A percentile compares a stretch with the other conserved stretches of the same genome.
phyloP scores from a whole-genome alignment of 2,797 vertebrate genomes.

The Lepidocolaptes lacrymiger region DNA sequence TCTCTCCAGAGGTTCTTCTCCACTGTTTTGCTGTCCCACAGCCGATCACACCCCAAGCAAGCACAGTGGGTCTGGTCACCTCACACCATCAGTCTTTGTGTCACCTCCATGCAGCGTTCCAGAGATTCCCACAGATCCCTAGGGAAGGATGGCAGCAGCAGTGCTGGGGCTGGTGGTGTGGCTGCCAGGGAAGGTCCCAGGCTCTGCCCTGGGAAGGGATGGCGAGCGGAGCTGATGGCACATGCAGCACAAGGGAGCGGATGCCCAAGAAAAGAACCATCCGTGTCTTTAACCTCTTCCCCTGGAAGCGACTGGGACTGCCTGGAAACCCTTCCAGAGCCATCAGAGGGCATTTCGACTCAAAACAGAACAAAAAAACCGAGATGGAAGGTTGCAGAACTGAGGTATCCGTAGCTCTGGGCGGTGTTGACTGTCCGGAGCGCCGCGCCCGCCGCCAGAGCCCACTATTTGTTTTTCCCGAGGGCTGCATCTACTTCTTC shows the following conservation, averaged over 20 bases:
- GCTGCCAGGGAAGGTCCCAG: neutral
- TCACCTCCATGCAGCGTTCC: neutral
- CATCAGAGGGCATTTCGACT: slow-evolving; percentile 61
- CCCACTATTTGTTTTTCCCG: slow-evolving; percentile 89
- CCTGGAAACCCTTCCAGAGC: slow-evolving; percentile 62
- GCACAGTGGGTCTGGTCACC: neutral
- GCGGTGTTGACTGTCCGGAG: slow-evolving; percentile 47
- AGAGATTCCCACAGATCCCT: neutral
- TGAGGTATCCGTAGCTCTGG: slow-evolving; percentile 80
- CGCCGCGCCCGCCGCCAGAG: neutral
- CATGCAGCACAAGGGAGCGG: slow-evolving; percentile 61
- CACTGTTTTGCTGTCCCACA: neutral
- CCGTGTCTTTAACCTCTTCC: slow-evolving; percentile 56
- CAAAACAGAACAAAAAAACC: slow-evolving; percentile 6
- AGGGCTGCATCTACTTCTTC: slow-evolving; percentile 95
- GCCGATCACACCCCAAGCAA: neutral
- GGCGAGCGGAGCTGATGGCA: neutral
- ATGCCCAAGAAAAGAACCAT: slow-evolving; percentile 60
- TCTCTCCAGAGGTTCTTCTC: neutral
- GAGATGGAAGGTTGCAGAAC: slow-evolving; percentile 62
- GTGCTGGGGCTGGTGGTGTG: neutral
- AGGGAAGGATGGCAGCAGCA: neutral
- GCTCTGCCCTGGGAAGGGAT: neutral
- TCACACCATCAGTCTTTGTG: neutral
- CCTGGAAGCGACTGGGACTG: slow-evolving; percentile 61